Evolutionary conservation across 2,113 vertebrate genomes (phyloP).

Genomic region (Bujurquina vittata): DNA sequence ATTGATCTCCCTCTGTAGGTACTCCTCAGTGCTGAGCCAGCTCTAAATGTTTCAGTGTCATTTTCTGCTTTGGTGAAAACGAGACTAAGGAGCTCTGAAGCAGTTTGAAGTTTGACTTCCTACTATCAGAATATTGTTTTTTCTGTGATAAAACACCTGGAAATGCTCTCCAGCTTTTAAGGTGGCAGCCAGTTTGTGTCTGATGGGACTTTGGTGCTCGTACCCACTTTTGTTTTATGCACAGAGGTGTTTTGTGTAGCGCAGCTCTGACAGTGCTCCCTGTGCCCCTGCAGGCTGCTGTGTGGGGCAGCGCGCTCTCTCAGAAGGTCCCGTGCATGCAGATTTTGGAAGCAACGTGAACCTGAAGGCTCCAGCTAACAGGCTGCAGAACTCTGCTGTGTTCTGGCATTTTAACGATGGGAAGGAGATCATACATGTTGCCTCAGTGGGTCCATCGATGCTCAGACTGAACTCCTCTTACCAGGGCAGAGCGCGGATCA

Average conservation of each 20-base stretch:
- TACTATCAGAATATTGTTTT: no score
- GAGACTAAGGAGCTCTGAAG: no score
- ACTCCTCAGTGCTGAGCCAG: no score
- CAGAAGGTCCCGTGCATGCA: constrained; percentile 24
- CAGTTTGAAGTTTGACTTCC: no score
- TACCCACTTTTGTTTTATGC: no score
- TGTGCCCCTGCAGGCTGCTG: not conserved
- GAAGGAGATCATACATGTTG: rapidly evolving
- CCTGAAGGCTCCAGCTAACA: not conserved
- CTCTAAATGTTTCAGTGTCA: no score
- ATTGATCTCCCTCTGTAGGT: no score
- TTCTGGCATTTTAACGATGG: constrained; percentile 33
- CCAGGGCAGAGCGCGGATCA: not conserved
- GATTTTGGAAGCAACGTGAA: constrained; percentile 12
- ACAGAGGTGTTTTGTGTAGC: rapidly evolving
- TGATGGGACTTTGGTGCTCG: no score
- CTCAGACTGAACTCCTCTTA: rapidly evolving
- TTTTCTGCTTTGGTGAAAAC: no score
- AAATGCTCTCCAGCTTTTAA: no score
- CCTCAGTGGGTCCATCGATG: rapidly evolving
- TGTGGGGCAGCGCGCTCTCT: not conserved
- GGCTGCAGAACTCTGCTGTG: rapidly evolving
- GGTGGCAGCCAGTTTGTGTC: no score
- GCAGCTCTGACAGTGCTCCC: not conserved
- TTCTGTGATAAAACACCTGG: no score